A percentile compares a stretch with the other conserved stretches of the same genome.
phyloP scores from a whole-genome alignment of 1,140 invertebrate species.

The Proctacanthus coquilletti region DNA sequence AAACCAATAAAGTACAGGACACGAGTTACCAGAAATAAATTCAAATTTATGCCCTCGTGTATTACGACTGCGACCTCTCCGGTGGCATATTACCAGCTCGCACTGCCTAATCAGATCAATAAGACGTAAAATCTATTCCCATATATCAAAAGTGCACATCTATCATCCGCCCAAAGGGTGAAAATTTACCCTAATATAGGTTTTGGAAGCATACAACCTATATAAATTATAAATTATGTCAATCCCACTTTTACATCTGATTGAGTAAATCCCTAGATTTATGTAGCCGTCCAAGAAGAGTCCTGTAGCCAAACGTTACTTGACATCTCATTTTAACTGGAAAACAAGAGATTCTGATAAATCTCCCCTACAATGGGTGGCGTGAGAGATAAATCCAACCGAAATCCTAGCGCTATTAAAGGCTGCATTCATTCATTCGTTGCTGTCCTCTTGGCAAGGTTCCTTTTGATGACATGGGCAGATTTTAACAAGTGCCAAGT shows the following conservation, averaged over 20 bases:
- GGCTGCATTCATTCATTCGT: no score
- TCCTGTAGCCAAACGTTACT: background rate
- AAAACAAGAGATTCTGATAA: slow-evolving; percentile 1
- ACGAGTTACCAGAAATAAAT: no score
- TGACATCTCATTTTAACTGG: background rate
- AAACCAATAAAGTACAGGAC: no score
- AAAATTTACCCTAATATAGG: background rate
- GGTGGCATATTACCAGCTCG: no score
- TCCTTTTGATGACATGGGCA: background rate
- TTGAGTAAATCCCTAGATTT: background rate
- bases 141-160: background rate
- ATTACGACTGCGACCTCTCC: no score
- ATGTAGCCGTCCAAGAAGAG: background rate
- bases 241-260: background rate
- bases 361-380: no score
- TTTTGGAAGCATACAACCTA: background rate
- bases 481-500: slow-evolving; percentile 1
- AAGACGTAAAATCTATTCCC: background rate
- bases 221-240: slow-evolving; percentile 1
- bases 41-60: no score
- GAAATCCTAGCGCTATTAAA: no score
- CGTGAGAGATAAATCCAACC: no score
- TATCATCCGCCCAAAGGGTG: background rate
- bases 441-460: background rate
- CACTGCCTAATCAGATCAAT: slow-evolving; percentile 1